These are phyloP conservation scores for Ochotona princeps DNA, from an alignment of 2,113 vertebrate species.

Conservation along the genomic window DNA sequence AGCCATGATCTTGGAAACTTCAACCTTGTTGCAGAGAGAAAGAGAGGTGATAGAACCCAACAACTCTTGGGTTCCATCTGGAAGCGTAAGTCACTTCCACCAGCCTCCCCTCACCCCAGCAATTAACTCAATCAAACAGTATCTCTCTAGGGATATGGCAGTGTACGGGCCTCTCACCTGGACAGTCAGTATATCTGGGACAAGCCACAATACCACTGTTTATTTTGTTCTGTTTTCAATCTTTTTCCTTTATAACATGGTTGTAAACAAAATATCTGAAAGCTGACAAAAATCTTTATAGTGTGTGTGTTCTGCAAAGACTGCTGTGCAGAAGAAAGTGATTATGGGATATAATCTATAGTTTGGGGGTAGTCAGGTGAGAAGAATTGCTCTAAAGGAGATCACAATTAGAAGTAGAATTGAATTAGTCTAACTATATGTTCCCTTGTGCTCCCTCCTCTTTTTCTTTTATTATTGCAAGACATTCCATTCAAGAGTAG, in stretches of 20 bases:
- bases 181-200: not conserved
- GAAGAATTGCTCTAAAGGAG: conserved; percentile 47
- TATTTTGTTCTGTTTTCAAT: not conserved
- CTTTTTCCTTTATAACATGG: not conserved
- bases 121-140: not conserved
- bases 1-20: not conserved
- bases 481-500: conserved; percentile 7
- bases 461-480: conserved; percentile 43
- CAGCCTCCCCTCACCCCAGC: not conserved
- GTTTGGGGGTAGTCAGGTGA: conserved; percentile 50
- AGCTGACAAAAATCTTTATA: not conserved
- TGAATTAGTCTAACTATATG: conserved; percentile 16
- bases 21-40: not conserved
- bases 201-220: not conserved
- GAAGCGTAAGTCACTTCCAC: not conserved
- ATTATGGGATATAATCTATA: conserved; percentile 7
- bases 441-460: not conserved
- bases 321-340: not conserved
- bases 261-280: not conserved
- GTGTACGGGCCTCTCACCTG: not conserved
- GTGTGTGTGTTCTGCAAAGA: not conserved
- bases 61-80: not conserved
- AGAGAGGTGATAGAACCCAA: not conserved
- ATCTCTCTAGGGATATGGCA: not conserved
- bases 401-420: conserved; percentile 36